Evolutionary conservation across 2,113 vertebrate genomes (phyloP), one percentile per base, ranked within the genome.

Genomic region (Sylvicapra grimmia): DNA sequence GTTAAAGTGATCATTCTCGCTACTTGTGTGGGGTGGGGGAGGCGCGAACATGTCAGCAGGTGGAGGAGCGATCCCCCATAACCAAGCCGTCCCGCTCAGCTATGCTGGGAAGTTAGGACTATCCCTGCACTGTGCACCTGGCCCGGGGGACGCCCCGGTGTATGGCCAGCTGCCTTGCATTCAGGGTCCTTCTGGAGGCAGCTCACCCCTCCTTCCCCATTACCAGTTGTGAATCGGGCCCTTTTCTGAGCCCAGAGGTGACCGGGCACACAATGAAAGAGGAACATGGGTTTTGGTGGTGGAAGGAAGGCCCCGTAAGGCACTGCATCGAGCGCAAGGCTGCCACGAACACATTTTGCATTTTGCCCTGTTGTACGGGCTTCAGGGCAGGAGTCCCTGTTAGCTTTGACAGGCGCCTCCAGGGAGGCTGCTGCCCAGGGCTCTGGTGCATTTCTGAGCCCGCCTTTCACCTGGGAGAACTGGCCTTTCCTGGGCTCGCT

Each of bases 261-360:
- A 18, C 36, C 54, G 6, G 33, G 33, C 11, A 47, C 54, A 13
- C 2, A 11, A 5, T 29, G 84, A 80, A 80, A 10, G 8, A 49
- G 53, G 40, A 51, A 16, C 19, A 31, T 40, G 59, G 25, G 4
- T 29, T 33, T 51, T 44, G 13, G n/a, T 54, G 79, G 53, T 36
- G 18, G 92, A n/a, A 61, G 80, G 80, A 68, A 96, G 84, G 33
- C 19, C 59, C n/a, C 23, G 2, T n/a, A 59, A 85, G 58, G 4
- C 27, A 14, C 19, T 14, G 1, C 1, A 9, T 23, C 6, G 0
- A 15, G 29, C 3, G 5, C 8, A 1, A n/a, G 15, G 54, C 56
- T 11, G 6, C 86, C 5, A 1, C 0, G 1, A 72, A 72, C 68
- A 12, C 68, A 21, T 72, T 72, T 68, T 68, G 63, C 33, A 68